Conservation (phyloP, 1,140 invertebrate genomes). For the Araneus ventricosus region DNA sequence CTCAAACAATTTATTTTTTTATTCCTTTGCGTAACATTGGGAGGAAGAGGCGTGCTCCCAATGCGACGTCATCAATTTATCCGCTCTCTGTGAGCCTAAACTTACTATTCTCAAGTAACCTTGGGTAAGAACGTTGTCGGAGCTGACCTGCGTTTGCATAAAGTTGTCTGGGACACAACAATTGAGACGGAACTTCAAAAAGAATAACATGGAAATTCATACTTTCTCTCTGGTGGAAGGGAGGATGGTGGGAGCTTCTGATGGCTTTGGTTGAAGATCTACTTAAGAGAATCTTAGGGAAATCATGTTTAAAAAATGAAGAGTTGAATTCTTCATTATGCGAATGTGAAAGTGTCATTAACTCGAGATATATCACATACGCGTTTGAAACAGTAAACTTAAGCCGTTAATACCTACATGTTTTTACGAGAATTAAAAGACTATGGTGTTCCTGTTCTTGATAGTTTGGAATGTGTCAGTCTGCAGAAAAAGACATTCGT, state of each 20-base stretch:
- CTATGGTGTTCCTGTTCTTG: neutral
- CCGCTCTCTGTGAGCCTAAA: no score
- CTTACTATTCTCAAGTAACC: no score
- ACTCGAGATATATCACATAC: slow-evolving; percentile 14
- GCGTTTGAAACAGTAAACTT: neutral
- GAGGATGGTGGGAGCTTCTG: neutral
- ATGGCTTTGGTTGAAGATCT: neutral
- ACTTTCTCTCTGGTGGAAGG: neutral
- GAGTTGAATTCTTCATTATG: slow-evolving; percentile 33
- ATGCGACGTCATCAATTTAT: no score
- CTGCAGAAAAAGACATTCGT: neutral
- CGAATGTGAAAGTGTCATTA: slow-evolving; percentile 34
- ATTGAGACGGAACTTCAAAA: neutral
- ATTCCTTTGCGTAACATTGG: no score
- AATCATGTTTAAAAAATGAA: slow-evolving; percentile 36
- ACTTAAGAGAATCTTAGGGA: slow-evolving; percentile 41
- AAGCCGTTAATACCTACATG: slow-evolving; percentile 11
- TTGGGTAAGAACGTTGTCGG: slow-evolving; percentile 77
- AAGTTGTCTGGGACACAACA: neutral
- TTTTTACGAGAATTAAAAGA: slow-evolving; percentile 33
- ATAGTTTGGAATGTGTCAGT: neutral
- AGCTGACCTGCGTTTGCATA: neutral
- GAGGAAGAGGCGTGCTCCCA: no score
- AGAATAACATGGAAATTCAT: neutral
- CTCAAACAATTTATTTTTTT: no score